Percentiles rank a stretch among this genome's conserved stretches.
These are phyloP conservation scores for Anas georgica DNA, from an alignment of 2,797 vertebrate genomes.

Conservation along the genomic window DNA sequence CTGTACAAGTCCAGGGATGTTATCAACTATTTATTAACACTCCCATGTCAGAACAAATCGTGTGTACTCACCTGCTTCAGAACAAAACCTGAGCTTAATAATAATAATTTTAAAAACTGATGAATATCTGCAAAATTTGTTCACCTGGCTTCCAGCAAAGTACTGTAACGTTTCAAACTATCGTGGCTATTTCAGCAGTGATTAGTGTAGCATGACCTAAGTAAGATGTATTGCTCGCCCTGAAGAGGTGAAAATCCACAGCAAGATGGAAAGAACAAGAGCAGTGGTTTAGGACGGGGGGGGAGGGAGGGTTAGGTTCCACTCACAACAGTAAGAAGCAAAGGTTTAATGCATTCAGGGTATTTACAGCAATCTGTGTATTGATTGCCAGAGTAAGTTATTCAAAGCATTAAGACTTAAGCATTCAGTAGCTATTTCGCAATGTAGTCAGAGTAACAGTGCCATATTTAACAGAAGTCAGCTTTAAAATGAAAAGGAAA, in stretches of 20 bases:
- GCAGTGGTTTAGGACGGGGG: background rate
- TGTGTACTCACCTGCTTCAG: background rate
- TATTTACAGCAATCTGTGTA: background rate
- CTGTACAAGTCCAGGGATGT: background rate
- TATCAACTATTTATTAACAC: background rate
- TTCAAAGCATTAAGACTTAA: background rate
- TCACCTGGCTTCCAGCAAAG: background rate
- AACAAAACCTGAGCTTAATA: background rate
- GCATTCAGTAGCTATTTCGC: background rate
- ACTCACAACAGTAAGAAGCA: background rate
- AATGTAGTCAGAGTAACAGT: background rate
- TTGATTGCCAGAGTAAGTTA: conserved; percentile 1
- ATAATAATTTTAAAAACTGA: background rate
- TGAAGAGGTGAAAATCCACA: background rate
- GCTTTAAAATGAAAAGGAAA: conserved; percentile 57
- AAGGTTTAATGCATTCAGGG: background rate
- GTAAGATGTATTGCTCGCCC: background rate
- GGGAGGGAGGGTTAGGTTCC: accelerated
- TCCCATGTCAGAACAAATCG: background rate
- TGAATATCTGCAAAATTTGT: background rate
- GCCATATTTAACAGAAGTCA: background rate
- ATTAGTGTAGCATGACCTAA: background rate
- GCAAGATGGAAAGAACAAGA: background rate
- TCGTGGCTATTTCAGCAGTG: background rate
- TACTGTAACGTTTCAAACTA: background rate